Evolutionary conservation across 2,888 invertebrate genomes (phyloP), one percentile per base, ranked within the genome.

Genomic region (Eupelmus urozonus): DNA sequence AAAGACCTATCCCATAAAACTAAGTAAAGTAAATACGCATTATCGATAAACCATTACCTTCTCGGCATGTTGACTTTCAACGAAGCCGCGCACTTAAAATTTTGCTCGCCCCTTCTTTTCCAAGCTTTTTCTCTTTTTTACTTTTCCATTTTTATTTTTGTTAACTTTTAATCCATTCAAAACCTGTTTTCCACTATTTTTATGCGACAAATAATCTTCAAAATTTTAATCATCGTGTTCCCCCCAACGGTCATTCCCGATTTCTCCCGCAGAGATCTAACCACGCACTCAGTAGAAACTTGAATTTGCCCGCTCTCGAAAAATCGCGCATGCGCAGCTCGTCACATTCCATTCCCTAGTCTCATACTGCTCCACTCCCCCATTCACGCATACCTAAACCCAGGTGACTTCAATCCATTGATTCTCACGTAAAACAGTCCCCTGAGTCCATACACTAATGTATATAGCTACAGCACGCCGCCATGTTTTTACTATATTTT

Each of bases 141-240:
- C 13, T 40, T 51, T 11, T 27, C n/a, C 53, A n/a, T 20, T 66
- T 51, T 66, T 20, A 11, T 29, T 1, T 60, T 60, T 60, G 34
- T 40, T 20, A 23, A 2, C 11, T n/a, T 13, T 16, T 45, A 45
- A 45, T 13, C 7, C 2, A 45, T 45, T 45, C 13, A 45, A 45
- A 45, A 45, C 9, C 9, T 34, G 3, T 34, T 34, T 34, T 34
- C 9, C n/a, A 34, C 3, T 9, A 34, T 34, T 34, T 34, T 34
- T 34, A 34, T n/a, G n/a, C n/a, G n/a, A n/a, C n/a, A n/a, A n/a
- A n/a, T n/a, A n/a, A n/a, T n/a, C n/a, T n/a, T 34, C 34, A 34
- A 34, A 34, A 34, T 5, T 3, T 34, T 34, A 5, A 9, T 34
- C 9, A 34, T 34, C 9, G 3, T 34, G n/a, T n/a, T n/a, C n/a